phyloP scores from a whole-genome alignment of 2,113 vertebrate genomes.

The Nipponia nippon region DNA sequence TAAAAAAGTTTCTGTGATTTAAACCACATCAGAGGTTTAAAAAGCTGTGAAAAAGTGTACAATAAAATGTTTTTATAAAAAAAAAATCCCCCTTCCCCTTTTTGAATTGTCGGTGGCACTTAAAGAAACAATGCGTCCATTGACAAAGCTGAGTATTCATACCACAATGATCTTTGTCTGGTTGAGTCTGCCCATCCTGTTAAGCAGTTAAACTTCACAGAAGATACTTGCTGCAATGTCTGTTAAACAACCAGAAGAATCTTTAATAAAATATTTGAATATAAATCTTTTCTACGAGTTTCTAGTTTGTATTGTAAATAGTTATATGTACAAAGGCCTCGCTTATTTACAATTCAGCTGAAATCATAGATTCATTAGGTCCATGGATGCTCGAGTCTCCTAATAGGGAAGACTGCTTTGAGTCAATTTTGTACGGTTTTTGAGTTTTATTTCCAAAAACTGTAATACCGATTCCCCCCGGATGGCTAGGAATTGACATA shows the following conservation, averaged over 20 bases:
- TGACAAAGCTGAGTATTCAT: not conserved
- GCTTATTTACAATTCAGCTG: slow-evolving; percentile 85
- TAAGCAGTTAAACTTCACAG: slow-evolving; percentile 78
- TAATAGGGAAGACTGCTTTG: slow-evolving; percentile 86
- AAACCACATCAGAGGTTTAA: slow-evolving; percentile 10
- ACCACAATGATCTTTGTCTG: not conserved
- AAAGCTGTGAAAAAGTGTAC: not conserved
- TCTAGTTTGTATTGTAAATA: slow-evolving; percentile 67
- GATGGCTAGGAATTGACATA: slow-evolving; percentile 83
- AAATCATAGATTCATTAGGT: slow-evolving; percentile 90
- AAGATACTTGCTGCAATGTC: slow-evolving; percentile 74
- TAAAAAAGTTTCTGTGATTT: not conserved
- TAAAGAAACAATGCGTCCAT: not conserved
- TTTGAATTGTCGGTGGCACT: not conserved
- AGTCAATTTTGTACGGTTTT: slow-evolving; percentile 88
- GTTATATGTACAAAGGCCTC: slow-evolving; percentile 68
- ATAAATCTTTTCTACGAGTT: slow-evolving; percentile 78
- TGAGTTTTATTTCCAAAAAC: slow-evolving; percentile 88
- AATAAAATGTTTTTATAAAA: not conserved
- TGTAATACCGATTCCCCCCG: slow-evolving; percentile 72
- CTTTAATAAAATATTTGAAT: slow-evolving; percentile 81
- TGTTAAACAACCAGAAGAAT: slow-evolving; percentile 63
- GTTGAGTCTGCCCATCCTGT: slow-evolving; percentile 46
- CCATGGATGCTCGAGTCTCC: slow-evolving; percentile 84
- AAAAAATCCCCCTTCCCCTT: not conserved